Evolutionary conservation across 64 coral and sea anemone species (phyloP), one percentile per base, ranked within the genome.

Genomic region (Anthopleura sola): DNA sequence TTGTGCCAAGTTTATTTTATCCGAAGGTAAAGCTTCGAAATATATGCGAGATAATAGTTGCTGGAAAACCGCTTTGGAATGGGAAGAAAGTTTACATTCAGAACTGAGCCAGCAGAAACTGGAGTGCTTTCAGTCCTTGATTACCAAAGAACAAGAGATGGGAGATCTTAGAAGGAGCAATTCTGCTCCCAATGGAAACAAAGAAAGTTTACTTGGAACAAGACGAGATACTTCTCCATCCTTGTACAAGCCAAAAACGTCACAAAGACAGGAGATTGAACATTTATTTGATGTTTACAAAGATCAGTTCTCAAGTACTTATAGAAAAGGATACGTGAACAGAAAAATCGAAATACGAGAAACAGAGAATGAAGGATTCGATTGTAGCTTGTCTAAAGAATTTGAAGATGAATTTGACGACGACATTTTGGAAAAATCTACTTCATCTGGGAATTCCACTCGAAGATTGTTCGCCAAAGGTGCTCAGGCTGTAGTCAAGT

Each of bases 11-110:
- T 82, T 87, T 82, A 46, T 98, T 3, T 76, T 91, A 19, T 86
- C 77, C 12, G 91, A 93, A 49, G 95, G 95, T 34, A 93, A 90
- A 76, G 95, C 95, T 3, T 93, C 88, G 37, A 75, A 54, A 49
- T 40, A 91, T 26, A 91, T 88, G 6, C 75, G 95, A 71, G 95
- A 98, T 66, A 76, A 88, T 60, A 88, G 39, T 12, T 34, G 60
- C 12, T 87, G 84, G 49, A 91, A 81, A 46, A 98, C 88, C 4
- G 95, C 95, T 1, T 40, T 68, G 26, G 95, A 98, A n/a, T 98
- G 91, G 95, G 95, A 78, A 57, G 74, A 88, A 48, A 88, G 26
- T 4, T 24, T 23, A 19, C 20, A 16, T 9, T 14, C 55, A 47
- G 76, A 46, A 49, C n/a, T n/a, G n/a, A 88, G 38, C 21, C 53